phyloP scores from a whole-genome alignment of 2,888 invertebrate genomes.

The Athripsodes cinereus region DNA sequence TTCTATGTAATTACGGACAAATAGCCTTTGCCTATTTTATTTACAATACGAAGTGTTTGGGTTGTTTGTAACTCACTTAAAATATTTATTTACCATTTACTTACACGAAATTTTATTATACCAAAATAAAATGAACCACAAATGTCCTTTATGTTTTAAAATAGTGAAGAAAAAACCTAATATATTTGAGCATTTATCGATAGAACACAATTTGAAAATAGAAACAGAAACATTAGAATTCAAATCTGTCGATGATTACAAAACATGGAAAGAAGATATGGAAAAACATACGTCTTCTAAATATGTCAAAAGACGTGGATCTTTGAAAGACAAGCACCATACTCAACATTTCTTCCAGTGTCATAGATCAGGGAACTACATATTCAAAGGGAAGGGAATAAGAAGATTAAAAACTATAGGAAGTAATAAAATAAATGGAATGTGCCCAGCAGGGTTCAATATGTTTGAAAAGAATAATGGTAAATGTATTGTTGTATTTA shows the following conservation, averaged over 20 bases:
- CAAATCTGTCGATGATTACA: conserved; percentile 1
- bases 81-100: too few relatives aligned
- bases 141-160: background rate
- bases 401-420: conserved; percentile 8
- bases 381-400: conserved; percentile 11
- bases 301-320: conserved; percentile 9
- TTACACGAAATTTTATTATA: background rate
- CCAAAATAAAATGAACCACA: background rate
- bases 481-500: conserved; percentile 7
- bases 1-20: too few relatives aligned
- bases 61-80: too few relatives aligned
- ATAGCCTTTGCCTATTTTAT: too few relatives aligned
- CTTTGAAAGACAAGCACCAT: conserved; percentile 3
- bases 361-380: conserved; percentile 9
- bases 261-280: conserved; percentile 3
- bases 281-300: conserved; percentile 8
- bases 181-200: conserved; percentile 8
- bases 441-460: conserved; percentile 10
- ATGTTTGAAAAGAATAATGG: conserved; percentile 7
- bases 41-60: too few relatives aligned
- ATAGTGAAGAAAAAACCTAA: background rate
- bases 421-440: conserved; percentile 11
- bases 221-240: conserved; percentile 9
- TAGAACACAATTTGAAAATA: background rate
- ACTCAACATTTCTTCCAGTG: conserved; percentile 7